Base-by-base conservation (phyloP, 2,888 invertebrate genomes). In the Erebia aethiops region DNA sequence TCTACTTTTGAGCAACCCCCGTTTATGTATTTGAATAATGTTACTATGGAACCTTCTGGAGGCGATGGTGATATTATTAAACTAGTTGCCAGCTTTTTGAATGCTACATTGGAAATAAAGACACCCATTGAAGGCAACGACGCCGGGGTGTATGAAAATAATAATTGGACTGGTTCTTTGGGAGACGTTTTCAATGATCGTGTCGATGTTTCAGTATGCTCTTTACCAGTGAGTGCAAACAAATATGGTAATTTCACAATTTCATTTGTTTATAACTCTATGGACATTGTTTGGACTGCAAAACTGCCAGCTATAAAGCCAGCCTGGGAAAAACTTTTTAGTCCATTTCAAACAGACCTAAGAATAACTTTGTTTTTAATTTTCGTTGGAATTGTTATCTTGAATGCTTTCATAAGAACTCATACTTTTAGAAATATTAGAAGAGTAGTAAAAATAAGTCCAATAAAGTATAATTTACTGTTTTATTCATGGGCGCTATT, bases 101-200 rank as follows among this genome's bases (percentile, higher is more conserved):
- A 89, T 57, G 88, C 87, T 3, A 81, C 85, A 0, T 77, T 89
- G n/a, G 66, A 76, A 14, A 75, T 89, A 7, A 80, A 72, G 70
- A 79, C 78, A 49, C 84, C 88, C 0, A 41, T 57, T 2, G 77
- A 77, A 5, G 82, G 80, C 2, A 67, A 70, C 8, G 80, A 80
- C 58, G 82, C 80, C 76, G 88, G 88, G 2, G 75, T 76, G 43
- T 86, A 76, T 68, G 71, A 75, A 70, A 76, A 85, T 72, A 80
- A 81, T 49, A 87, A 83, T 73, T 88, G 89, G 89, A 87, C 88
- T n/a, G 88, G 89, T 1, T 85, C 87, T 10, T 76, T 89, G 13
- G 88, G 88, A 1, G 87, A 87, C 16, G 77, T 87, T 11, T 86
- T 77, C 66, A 86, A 87, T 65, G 75, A 73, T 11, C 77, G 75